Evolutionary conservation across 2,888 invertebrate genomes (phyloP).

Genomic region (Biston betularia): DNA sequence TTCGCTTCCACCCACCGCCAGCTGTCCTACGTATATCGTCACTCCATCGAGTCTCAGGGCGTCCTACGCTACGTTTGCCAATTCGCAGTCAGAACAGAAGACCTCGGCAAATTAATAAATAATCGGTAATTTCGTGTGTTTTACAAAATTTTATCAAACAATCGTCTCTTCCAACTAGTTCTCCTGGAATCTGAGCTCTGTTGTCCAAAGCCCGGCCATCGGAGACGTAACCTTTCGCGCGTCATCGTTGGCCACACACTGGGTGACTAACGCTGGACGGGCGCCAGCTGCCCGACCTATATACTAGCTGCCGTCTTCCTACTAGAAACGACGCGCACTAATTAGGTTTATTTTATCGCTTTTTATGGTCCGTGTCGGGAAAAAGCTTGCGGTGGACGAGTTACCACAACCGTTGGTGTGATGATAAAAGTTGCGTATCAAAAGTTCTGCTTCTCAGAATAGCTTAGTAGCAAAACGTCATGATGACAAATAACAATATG

Average conservation of each 20-base stretch:
- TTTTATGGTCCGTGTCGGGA: conserved; percentile 51
- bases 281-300: conserved; percentile 81
- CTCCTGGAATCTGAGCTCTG: conserved; percentile 18
- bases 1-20: too few relatives aligned
- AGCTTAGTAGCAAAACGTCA: not conserved
- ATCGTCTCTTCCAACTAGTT: not conserved
- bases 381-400: conserved; percentile 3
- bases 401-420: not conserved
- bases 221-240: conserved; percentile 72
- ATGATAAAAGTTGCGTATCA: not conserved
- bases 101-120: too few relatives aligned
- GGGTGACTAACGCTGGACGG: conserved; percentile 78
- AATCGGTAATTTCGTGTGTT: not conserved
- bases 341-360: conserved; percentile 69
- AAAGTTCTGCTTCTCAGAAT: not conserved
- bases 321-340: conserved; percentile 62
- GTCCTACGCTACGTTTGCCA: too few relatives aligned
- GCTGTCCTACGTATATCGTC: too few relatives aligned
- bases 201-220: conserved; percentile 31
- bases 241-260: conserved; percentile 69
- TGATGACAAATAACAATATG: not conserved
- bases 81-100: too few relatives aligned
- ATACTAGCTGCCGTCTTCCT: conserved; percentile 74
- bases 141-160: not conserved
- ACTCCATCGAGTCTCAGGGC: too few relatives aligned